Evolutionary conservation across 64 coral and sea anemone genomes (phyloP).

Genomic region (Stylophora pistillata): DNA sequence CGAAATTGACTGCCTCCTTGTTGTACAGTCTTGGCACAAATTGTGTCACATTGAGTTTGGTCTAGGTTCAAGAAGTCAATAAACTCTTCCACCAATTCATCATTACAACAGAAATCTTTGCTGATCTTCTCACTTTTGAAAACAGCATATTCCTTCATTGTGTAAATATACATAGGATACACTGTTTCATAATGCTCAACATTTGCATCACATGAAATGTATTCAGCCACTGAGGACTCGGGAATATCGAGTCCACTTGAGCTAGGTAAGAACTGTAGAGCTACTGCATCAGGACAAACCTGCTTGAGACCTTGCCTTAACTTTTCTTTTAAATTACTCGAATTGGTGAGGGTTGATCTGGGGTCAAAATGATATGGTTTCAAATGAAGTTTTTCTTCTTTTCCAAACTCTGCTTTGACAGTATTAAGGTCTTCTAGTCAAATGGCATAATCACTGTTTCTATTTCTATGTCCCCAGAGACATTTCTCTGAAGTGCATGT

Average conservation of each 20-base stretch:
- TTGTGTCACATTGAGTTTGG: constrained; percentile 46
- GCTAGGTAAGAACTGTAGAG: constrained; percentile 48
- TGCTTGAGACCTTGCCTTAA: constrained; percentile 33
- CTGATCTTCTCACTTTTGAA: no score
- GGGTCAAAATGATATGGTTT: no score
- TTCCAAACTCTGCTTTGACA: no score
- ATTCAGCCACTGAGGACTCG: constrained; percentile 46
- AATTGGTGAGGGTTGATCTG: no score
- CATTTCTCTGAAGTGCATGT: constrained; percentile 61
- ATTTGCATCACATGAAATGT: constrained; percentile 64
- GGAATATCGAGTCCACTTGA: constrained; percentile 48
- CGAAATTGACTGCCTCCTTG: constrained; percentile 48
- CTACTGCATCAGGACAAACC: constrained; percentile 45
- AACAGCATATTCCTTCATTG: no score
- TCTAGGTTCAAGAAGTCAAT: constrained; percentile 39
- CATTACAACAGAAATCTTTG: constrained; percentile 27
- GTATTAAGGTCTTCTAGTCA: no score
- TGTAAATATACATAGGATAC: constrained; percentile 43
- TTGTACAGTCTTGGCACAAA: constrained; percentile 37
- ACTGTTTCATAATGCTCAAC: constrained; percentile 70
- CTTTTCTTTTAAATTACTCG: constrained; percentile 30
- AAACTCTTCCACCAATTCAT: constrained; percentile 35
- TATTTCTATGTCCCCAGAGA: no score
- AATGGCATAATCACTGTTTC: no score
- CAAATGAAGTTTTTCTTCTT: no score